These are phyloP conservation scores for Shargacucullia verbasci DNA, from an alignment of 2,888 invertebrate genomes.

Conservation along the genomic window DNA sequence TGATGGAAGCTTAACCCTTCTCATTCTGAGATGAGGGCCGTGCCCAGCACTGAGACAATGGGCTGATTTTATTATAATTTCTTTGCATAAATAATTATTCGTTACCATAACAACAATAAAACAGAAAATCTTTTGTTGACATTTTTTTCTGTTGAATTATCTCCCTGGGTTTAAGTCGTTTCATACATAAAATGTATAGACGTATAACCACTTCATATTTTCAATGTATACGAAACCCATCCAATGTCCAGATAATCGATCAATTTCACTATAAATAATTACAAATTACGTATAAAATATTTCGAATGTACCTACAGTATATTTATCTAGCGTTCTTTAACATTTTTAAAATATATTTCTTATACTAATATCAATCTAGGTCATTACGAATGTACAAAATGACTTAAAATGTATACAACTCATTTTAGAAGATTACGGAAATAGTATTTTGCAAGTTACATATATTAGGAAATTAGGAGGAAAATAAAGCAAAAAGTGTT, in stretches of 20 bases:
- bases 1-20: too few species aligned
- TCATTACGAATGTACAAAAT: slow-evolving; percentile 25
- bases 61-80: too few species aligned
- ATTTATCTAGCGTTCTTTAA: slow-evolving; percentile 51
- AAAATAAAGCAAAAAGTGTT: too few species aligned
- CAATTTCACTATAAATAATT: slow-evolving; percentile 28
- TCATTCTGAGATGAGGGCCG: too few species aligned
- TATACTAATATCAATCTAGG: slow-evolving; percentile 24
- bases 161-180: background rate
- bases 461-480: too few species aligned
- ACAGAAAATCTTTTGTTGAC: too few species aligned
- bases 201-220: background rate
- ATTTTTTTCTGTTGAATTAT: too few species aligned
- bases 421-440: too few species aligned
- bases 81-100: too few species aligned
- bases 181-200: slow-evolving; percentile 39
- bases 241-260: slow-evolving; percentile 17
- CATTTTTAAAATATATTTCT: slow-evolving; percentile 51
- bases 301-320: slow-evolving; percentile 47
- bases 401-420: slow-evolving; percentile 5
- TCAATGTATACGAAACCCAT: slow-evolving; percentile 11
- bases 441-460: too few species aligned
- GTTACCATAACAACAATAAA: too few species aligned
- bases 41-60: too few species aligned
- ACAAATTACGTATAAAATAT: slow-evolving; percentile 52